These are phyloP conservation scores for Athalia rosae DNA, from an alignment of 2,888 invertebrate species.

Conservation along the genomic window DNA sequence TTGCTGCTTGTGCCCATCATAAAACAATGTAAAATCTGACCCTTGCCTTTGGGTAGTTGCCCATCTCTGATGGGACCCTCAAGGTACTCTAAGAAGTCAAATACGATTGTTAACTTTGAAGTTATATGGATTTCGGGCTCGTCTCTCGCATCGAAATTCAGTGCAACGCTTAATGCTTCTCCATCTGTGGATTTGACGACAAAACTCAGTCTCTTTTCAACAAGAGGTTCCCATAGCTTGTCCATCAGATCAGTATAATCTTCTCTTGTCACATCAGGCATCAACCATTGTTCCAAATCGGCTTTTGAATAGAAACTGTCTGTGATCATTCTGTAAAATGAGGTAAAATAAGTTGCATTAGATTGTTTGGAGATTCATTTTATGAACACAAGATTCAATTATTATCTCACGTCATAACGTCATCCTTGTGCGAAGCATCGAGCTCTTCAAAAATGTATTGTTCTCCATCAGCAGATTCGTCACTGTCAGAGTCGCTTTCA, in stretches of 20 bases:
- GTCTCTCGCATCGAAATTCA: constrained; percentile 88
- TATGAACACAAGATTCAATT: not conserved
- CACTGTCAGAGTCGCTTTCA: constrained; percentile 60
- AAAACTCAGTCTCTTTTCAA: constrained; percentile 85
- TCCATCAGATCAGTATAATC: constrained; percentile 84
- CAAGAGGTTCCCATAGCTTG: constrained; percentile 82
- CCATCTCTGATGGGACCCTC: constrained; percentile 83
- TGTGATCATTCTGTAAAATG: constrained; percentile 83
- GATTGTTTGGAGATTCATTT: not conserved
- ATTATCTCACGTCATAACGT: constrained; percentile 82
- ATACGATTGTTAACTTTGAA: constrained; percentile 82
- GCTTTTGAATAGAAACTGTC: constrained; percentile 91
- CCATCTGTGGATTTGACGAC: constrained; percentile 78
- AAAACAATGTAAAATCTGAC: constrained; percentile 86
- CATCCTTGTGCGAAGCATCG: constrained; percentile 79
- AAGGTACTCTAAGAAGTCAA: constrained; percentile 85
- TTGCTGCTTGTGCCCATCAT: constrained; percentile 89
- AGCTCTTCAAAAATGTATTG: constrained; percentile 76
- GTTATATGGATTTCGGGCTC: constrained; percentile 85
- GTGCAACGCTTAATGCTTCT: constrained; percentile 80
- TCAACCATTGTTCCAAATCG: constrained; percentile 87
- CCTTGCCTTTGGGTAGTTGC: constrained; percentile 79
- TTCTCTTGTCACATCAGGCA: constrained; percentile 79
- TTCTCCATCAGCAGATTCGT: constrained; percentile 63
- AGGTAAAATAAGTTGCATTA: not conserved